Evolutionary conservation across 2,888 invertebrate species (phyloP).

Genomic region (Eulithis prunata): DNA sequence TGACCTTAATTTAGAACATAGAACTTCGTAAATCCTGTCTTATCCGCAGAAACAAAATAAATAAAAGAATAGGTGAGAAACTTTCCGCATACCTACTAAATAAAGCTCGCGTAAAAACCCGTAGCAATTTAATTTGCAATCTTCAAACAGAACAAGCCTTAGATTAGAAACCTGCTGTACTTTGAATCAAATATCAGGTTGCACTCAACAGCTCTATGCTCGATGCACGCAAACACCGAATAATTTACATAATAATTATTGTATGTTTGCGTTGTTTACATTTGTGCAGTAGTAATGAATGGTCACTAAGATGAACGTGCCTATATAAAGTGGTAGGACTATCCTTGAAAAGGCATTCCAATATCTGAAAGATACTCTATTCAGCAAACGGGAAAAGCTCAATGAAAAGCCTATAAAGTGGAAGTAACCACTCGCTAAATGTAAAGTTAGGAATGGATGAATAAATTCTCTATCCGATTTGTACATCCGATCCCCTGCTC

Average conservation of each 20-base stretch:
- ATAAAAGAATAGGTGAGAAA: conserved; percentile 6
- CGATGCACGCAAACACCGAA: conserved; percentile 10
- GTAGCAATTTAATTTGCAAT: neutral
- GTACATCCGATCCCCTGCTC: neutral
- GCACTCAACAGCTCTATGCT: neutral
- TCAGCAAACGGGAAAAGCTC: conserved; percentile 8
- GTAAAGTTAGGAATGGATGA: conserved; percentile 5
- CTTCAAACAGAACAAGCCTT: conserved; percentile 5
- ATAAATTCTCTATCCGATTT: conserved; percentile 1
- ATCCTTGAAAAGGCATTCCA: neutral
- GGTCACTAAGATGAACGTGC: no score
- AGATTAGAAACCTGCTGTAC: conserved; percentile 11
- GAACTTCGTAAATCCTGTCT: no score
- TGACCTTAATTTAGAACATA: no score
- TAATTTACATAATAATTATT: conserved; percentile 3
- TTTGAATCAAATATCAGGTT: conserved; percentile 10
- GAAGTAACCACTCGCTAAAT: conserved; percentile 12
- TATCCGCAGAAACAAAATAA: neutral
- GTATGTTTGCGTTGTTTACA: neutral
- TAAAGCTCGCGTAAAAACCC: neutral
- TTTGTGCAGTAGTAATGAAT: neutral
- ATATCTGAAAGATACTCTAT: neutral
- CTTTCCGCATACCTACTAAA: conserved; percentile 3
- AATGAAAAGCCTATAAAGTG: conserved; percentile 7
- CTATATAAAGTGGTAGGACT: neutral